Evolutionary conservation across 2,113 vertebrate genomes (phyloP).

Genomic region (Jacana jacana): DNA sequence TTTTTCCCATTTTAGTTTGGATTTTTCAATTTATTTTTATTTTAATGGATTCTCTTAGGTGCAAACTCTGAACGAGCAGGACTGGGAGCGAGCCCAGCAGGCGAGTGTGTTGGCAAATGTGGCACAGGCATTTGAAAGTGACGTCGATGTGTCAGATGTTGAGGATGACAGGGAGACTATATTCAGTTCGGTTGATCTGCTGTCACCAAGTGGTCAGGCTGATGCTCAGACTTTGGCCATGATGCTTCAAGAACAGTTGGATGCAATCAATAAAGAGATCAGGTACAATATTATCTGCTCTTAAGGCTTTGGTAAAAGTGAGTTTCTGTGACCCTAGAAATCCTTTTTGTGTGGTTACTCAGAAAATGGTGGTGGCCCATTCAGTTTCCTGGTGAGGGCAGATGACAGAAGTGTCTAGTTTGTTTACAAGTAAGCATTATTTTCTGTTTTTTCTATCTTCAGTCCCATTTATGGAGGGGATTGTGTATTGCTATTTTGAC

Average conservation of each 20-base stretch:
- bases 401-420: background rate
- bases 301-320: background rate
- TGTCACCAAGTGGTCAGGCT: constrained; percentile 93
- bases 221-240: constrained; percentile 95
- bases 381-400: background rate
- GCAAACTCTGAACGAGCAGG: constrained; percentile 96
- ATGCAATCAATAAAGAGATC: constrained; percentile 98
- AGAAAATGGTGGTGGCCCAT: background rate
- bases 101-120: constrained; percentile 95
- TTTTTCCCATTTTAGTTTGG: background rate
- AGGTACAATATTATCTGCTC: constrained; percentile 70
- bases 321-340: background rate
- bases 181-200: constrained; percentile 90
- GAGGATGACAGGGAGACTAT: constrained; percentile 92
- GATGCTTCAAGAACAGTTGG: constrained; percentile 98
- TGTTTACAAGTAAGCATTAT: background rate
- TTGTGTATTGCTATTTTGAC: background rate
- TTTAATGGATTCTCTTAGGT: constrained; percentile 74
- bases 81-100: constrained; percentile 97
- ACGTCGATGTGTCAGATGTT: constrained; percentile 88
- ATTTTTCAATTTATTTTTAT: background rate
- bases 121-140: constrained; percentile 95
- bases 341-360: background rate
- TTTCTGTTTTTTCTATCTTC: background rate
- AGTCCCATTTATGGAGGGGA: background rate